These are phyloP conservation scores for Stegastes partitus DNA, from an alignment of 2,113 vertebrate species.

Conservation along the genomic window DNA sequence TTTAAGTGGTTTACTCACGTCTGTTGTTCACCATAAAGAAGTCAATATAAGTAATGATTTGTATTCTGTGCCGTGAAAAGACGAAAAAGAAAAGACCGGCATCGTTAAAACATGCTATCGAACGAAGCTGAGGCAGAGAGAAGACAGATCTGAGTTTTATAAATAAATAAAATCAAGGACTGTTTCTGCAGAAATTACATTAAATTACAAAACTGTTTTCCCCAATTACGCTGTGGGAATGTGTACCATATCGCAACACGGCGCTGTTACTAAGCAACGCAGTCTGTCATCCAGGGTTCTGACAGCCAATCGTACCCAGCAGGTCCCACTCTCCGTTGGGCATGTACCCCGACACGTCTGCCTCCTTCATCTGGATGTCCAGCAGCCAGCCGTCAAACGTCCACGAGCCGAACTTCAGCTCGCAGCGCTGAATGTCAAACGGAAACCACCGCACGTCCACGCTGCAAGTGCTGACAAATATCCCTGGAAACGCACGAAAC, in stretches of 20 bases:
- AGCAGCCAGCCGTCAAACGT: conserved; percentile 88
- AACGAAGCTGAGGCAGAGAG: not conserved
- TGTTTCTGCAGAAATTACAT: too few relatives aligned
- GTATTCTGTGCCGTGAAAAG: not conserved
- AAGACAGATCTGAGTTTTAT: not conserved
- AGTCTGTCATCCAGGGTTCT: not conserved
- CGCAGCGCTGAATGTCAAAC: conserved; percentile 87
- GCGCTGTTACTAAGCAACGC: conserved; percentile 45
- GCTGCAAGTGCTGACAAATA: conserved; percentile 86
- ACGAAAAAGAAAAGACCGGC: not conserved
- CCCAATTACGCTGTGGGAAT: not conserved
- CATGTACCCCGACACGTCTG: conserved; percentile 87
- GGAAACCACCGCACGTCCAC: conserved; percentile 89
- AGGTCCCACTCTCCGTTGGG: conserved; percentile 88
- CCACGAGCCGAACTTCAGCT: conserved; percentile 88
- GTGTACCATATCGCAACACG: not conserved
- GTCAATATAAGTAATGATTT: too few relatives aligned
- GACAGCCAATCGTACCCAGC: conserved; percentile 74
- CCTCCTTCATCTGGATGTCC: conserved; percentile 87
- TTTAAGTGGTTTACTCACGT: too few relatives aligned
- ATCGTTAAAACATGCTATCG: conserved; percentile 13
- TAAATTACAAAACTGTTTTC: not conserved
- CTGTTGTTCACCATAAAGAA: too few relatives aligned
- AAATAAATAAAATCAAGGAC: too few relatives aligned
- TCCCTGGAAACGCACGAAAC: conserved; percentile 74